Percentiles rank a stretch among this genome's conserved stretches.
These are phyloP conservation scores for Amyelois transitella DNA, from an alignment of 1,140 invertebrate genomes.

Conservation along the genomic window DNA sequence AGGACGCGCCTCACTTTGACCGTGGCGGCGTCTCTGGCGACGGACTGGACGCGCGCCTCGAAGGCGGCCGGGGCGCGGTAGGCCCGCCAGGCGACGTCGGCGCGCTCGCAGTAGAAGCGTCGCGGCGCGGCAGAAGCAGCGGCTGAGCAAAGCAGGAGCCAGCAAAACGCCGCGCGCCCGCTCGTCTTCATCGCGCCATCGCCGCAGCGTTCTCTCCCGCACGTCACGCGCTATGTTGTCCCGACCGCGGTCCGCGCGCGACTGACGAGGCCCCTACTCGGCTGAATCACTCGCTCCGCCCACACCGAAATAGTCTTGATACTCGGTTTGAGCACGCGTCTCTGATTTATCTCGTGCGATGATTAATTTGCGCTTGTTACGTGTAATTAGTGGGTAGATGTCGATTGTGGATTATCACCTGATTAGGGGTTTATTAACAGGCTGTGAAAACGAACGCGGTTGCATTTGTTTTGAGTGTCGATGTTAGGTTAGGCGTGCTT, in stretches of 20 bases:
- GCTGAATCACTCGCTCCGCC: slow-evolving; percentile 52
- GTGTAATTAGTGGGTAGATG: slow-evolving; percentile 42
- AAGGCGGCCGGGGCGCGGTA: slow-evolving; percentile 65
- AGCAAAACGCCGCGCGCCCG: slow-evolving; percentile 62
- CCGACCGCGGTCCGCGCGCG: slow-evolving; percentile 57
- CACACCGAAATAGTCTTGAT: slow-evolving; percentile 64
- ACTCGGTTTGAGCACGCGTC: slow-evolving; percentile 22
- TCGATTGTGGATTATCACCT: slow-evolving; percentile 21
- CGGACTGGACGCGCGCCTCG: slow-evolving; percentile 62
- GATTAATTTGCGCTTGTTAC: slow-evolving; percentile 58
- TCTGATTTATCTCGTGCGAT: slow-evolving; percentile 53
- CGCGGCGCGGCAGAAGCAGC: slow-evolving; percentile 53
- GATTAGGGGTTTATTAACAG: slow-evolving; percentile 10
- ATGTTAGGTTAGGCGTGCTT: background rate
- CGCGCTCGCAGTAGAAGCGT: slow-evolving; percentile 65
- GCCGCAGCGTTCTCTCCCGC: slow-evolving; percentile 37
- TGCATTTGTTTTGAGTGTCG: background rate
- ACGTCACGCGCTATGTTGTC: slow-evolving; percentile 37
- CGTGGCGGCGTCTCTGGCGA: slow-evolving; percentile 54
- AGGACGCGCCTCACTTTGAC: slow-evolving; percentile 54
- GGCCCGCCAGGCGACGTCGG: slow-evolving; percentile 66
- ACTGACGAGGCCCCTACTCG: slow-evolving; percentile 34
- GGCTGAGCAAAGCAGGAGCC: slow-evolving; percentile 54
- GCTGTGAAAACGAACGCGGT: background rate
- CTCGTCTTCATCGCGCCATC: slow-evolving; percentile 64